Base-by-base conservation (phyloP, 2,888 invertebrate species). In the Platycheirus albimanus region DNA sequence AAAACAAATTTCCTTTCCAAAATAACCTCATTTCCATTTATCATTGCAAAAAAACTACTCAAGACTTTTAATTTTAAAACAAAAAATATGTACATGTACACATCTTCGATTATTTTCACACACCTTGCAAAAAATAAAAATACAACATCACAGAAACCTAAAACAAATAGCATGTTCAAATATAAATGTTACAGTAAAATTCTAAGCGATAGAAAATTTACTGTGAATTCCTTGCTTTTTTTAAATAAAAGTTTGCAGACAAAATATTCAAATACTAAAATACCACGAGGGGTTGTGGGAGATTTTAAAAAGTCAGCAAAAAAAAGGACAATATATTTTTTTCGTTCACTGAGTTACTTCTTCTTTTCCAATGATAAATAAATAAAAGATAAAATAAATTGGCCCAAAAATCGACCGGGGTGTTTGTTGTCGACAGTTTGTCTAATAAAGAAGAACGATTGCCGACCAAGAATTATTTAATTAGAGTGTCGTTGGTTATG, bases 401-500 rank as follows among this genome's bases (percentile, higher is more conserved):
- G 64, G 74, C 64, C 54, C 38, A 20, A 49, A 56, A 66, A 56
- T 49, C 33, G 15, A 38, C 20, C 15, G 33, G 38, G 13, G 24
- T 51, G 24, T 64, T 58, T 63, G 36, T 36, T 52, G 79, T 61
- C 72, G 80, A 75, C 74, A 64, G 69, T 56, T 20, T 80, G 76
- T 80, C 76, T 76, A 80, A 74, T 58, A 58, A n/a, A n/a, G 61
- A 56, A 38, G 41, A 49, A 47, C 45, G 72, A 69, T 47, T 3
- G 52, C 47, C 33, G 52, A 63, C 33, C 5, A 52, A 45, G 30
- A 61, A 67, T 64, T 67, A 79, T 72, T 74, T 61, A 79, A 79
- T 74, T 69, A 79, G 74, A 58, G 24, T 45, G 28, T 30, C 30
- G 61, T 45, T 24, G 33, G 67, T 45, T 61, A 43, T 33, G 45